Evolutionary conservation across 2,888 invertebrate species (phyloP).

Genomic region (Thelaira solivaga): DNA sequence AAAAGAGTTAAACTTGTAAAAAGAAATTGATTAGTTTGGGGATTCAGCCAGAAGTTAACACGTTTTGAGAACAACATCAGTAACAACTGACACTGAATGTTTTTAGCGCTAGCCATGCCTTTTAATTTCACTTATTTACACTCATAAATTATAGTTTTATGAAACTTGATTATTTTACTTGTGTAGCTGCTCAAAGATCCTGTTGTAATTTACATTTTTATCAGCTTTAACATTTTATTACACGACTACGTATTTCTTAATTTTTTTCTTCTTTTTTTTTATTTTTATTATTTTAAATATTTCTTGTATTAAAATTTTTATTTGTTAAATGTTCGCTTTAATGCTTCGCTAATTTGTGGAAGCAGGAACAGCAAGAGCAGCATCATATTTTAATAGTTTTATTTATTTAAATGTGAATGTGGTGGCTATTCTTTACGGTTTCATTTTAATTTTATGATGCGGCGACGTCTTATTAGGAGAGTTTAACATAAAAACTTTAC

Average conservation of each 20-base stretch:
- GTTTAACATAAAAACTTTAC: slow-evolving; percentile 20
- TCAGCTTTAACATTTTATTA: slow-evolving; percentile 26
- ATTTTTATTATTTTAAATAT: slow-evolving; percentile 63
- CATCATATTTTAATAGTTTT: neutral
- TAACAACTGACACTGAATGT: neutral
- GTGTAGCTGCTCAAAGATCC: slow-evolving; percentile 7
- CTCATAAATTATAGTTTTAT: slow-evolving; percentile 8
- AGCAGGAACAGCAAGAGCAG: neutral
- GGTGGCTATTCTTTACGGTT: slow-evolving; percentile 2
- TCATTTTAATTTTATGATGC: slow-evolving; percentile 20
- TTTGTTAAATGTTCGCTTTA: slow-evolving; percentile 76
- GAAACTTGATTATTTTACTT: slow-evolving; percentile 8
- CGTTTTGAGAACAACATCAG: slow-evolving; percentile 22
- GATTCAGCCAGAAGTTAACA: slow-evolving; percentile 47
- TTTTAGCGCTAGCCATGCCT: neutral
- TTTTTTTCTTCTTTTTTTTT: slow-evolving; percentile 10
- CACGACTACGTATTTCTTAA: no score
- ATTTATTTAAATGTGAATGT: slow-evolving; percentile 4
- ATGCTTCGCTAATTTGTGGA: slow-evolving; percentile 71
- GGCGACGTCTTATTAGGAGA: slow-evolving; percentile 20
- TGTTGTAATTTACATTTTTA: slow-evolving; percentile 18
- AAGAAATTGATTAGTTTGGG: slow-evolving; percentile 48
- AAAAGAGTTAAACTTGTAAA: neutral
- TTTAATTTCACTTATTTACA: slow-evolving; percentile 1
- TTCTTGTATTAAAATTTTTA: slow-evolving; percentile 70